These are phyloP conservation scores for Prionailurus bengalensis DNA, from an alignment of 2,113 vertebrate species.

Conservation along the genomic window DNA sequence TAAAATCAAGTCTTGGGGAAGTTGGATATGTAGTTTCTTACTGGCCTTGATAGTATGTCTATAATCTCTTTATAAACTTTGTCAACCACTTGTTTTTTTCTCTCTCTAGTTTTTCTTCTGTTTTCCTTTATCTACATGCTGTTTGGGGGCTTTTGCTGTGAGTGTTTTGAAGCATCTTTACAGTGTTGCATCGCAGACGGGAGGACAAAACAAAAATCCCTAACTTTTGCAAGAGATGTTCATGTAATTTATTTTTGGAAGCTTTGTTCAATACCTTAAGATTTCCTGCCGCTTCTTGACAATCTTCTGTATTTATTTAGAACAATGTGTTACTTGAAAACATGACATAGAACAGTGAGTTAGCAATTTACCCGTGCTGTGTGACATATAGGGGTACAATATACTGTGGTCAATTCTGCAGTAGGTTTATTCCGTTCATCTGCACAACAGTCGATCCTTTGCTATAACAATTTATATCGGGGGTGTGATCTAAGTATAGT, in stretches of 20 bases:
- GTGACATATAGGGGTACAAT: slow-evolving; percentile 85
- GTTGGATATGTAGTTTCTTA: slow-evolving; percentile 68
- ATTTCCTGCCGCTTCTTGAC: slow-evolving; percentile 95
- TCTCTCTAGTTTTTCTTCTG: slow-evolving; percentile 70
- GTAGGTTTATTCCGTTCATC: slow-evolving; percentile 86
- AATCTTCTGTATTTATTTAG: slow-evolving; percentile 95
- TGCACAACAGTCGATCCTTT: slow-evolving; percentile 87
- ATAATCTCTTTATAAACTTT: slow-evolving; percentile 68
- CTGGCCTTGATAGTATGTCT: slow-evolving; percentile 72
- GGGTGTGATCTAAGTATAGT: slow-evolving; percentile 82
- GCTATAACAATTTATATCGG: slow-evolving; percentile 83
- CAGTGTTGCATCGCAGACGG: slow-evolving; percentile 84
- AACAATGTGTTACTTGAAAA: slow-evolving; percentile 90
- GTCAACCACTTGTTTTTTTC: slow-evolving; percentile 55
- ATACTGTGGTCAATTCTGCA: slow-evolving; percentile 87
- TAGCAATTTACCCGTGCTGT: slow-evolving; percentile 85
- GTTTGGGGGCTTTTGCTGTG: slow-evolving; percentile 88
- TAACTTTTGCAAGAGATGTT: slow-evolving; percentile 80
- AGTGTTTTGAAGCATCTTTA: slow-evolving; percentile 88
- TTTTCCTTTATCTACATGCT: slow-evolving; percentile 87
- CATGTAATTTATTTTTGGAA: slow-evolving; percentile 84
- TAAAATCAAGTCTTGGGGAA: slow-evolving; percentile 69
- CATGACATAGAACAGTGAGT: slow-evolving; percentile 84
- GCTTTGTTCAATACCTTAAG: slow-evolving; percentile 87
- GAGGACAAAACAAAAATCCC: slow-evolving; percentile 66